Percentiles rank a stretch among this genome's conserved stretches.
phyloP scores from a whole-genome alignment of 2,888 invertebrate species.

The Baronia brevicornis region DNA sequence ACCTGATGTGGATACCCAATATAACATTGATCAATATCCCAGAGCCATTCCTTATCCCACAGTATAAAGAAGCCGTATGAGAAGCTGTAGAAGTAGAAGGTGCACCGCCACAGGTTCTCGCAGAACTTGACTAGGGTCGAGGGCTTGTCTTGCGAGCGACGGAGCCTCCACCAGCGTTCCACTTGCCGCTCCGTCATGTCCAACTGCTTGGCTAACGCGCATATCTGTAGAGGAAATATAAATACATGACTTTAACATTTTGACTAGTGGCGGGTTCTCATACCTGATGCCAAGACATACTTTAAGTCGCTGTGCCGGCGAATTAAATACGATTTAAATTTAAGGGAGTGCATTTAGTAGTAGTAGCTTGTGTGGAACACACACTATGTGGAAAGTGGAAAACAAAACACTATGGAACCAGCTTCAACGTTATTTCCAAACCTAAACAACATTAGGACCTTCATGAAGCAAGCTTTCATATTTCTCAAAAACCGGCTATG shows the following conservation, averaged over 20 bases:
- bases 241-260: neutral
- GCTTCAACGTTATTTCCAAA: no score
- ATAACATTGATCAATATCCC: constrained; percentile 95
- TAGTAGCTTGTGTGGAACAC: no score
- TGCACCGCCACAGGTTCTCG: constrained; percentile 93
- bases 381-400: no score
- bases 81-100: constrained; percentile 90
- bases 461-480: no score
- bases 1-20: constrained; percentile 87
- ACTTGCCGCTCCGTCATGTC: constrained; percentile 91
- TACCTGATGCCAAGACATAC: neutral
- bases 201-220: constrained; percentile 86
- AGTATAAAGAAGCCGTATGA: constrained; percentile 86
- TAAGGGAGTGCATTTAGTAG: no score
- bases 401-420: no score
- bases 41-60: constrained; percentile 96
- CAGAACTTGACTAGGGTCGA: constrained; percentile 94
- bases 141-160: constrained; percentile 91
- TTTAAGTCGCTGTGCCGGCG: neutral
- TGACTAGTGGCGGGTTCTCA: neutral
- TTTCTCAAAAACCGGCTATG: no score
- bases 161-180: constrained; percentile 92
- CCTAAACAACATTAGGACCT: no score
- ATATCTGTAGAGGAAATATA: constrained; percentile 61
- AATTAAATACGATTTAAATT: no score